Percentiles rank a stretch among this genome's conserved stretches.
Conservation (phyloP, 2,888 invertebrate species). For the Siphonodentalium dalli region DNA sequence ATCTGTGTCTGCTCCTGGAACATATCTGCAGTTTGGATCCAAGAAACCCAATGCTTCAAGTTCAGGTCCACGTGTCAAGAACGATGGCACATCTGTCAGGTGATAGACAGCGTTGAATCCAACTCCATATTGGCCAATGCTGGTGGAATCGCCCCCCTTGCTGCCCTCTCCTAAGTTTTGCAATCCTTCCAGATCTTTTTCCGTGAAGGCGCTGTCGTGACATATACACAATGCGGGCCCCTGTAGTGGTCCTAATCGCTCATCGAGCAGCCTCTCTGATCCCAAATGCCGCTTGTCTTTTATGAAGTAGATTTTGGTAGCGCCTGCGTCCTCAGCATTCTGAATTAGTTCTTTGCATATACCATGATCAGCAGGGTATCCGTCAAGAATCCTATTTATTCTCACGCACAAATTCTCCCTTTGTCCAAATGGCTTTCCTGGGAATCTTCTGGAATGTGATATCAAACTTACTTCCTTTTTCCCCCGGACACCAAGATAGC, state of each 20-base stretch:
- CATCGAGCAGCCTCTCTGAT: no score
- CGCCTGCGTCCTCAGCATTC: no score
- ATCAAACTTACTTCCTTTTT: no score
- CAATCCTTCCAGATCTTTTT: constrained; percentile 40
- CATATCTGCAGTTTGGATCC: constrained; percentile 52
- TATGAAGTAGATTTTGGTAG: no score
- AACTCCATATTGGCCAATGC: constrained; percentile 49
- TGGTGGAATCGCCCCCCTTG: constrained; percentile 40
- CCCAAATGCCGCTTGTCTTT: no score
- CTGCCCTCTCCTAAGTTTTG: constrained; percentile 42
- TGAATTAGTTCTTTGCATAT: no score
- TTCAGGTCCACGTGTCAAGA: constrained; percentile 36
- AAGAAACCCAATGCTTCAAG: constrained; percentile 49
- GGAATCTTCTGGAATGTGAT: no score
- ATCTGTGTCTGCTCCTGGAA: constrained; percentile 31
- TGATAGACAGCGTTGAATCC: constrained; percentile 53
- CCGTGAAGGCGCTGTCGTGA: constrained; percentile 41
- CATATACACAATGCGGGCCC: constrained; percentile 47
- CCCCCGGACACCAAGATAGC: no score
- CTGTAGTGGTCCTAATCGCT: constrained; percentile 31
- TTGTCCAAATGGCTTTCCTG: no score
- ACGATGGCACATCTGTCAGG: constrained; percentile 48
- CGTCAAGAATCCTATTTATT: no score
- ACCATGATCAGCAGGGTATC: no score
- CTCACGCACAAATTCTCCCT: no score